Base-by-base conservation (phyloP, 53 echinoderm and acorn worm species). In the Antedon mediterranea region DNA sequence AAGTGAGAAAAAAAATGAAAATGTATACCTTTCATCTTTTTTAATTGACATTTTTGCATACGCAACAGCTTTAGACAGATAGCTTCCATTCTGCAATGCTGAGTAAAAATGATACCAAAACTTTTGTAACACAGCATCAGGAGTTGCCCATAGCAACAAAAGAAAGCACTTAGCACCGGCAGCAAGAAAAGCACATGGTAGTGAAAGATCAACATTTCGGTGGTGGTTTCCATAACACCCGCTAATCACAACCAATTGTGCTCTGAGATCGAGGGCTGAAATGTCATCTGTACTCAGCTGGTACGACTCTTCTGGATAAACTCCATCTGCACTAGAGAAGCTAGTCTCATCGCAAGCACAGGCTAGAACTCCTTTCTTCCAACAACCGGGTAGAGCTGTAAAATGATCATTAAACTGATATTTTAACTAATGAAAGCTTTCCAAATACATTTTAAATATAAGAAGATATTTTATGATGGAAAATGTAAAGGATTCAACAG, bases 51-150 rank as follows among this genome's bases (percentile, higher is more conserved):
- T 75, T 82, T 94, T 94, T 27, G 94, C 94, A 33, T 87, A 57
- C 29, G 74, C 76, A 23, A 94, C 79, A 6, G 94, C 94, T 32
- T 89, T 76, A 0, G 91, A 86, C 28, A 89, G 86, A 74, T 80
- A 78, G 32, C 79, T 78, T 14, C 91, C 91, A 9, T 80, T 74
- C 33, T 86, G 83, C 13, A 95, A 77, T 27, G 79, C 74, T 42
- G 71, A 34, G 85, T 92, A 92, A 84, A 95, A 95, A 43, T 92
- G 89, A 82, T 85, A 87, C 91, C 91, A 95, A 71, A 95, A 92
- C 74, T 89, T 92, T 37, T 87, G 79, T 74, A 83, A 75, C 5
- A 85, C 89, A 18, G 86, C 70, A 79, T 92, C 87, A 29, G 86
- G 89, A 18, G 92, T 89, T 0, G 89, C 82, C 97, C 97, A 92